phyloP scores from a whole-genome alignment of 2,797 vertebrate species.

The Clarias fuscus region DNA sequence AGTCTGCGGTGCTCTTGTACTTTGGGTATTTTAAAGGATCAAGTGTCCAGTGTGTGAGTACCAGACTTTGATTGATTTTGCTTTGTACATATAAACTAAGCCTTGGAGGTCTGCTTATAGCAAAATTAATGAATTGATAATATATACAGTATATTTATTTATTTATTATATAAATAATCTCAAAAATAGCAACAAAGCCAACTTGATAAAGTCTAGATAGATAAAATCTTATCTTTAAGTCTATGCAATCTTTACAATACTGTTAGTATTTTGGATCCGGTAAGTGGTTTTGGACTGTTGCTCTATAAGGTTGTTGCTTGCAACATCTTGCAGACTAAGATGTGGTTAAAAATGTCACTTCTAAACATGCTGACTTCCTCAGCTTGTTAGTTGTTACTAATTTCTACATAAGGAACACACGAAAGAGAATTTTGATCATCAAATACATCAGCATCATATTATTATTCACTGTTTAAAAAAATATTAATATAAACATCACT shows the following conservation, averaged over 20 bases:
- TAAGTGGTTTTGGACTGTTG: not conserved
- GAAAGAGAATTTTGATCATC: not conserved
- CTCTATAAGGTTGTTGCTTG: not conserved
- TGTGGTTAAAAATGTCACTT: not conserved
- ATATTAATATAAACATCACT: not conserved
- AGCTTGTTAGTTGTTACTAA: not conserved
- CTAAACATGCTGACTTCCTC: not conserved
- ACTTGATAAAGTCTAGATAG: not conserved
- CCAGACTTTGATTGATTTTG: not conserved
- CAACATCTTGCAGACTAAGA: not conserved
- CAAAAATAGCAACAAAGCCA: not conserved
- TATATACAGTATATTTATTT: not conserved
- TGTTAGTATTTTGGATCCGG: not conserved
- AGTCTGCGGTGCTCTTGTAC: not conserved
- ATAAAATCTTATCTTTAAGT: no score
- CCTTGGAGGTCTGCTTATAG: not conserved
- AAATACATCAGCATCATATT: not conserved
- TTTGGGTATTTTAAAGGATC: not conserved
- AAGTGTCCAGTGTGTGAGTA: no score
- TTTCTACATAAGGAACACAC: not conserved
- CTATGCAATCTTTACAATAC: not conserved
- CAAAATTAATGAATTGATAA: not conserved
- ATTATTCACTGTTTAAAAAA: not conserved
- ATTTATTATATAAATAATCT: not conserved
- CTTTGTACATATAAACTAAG: not conserved